These are phyloP conservation scores for Acinonyx jubatus DNA, from an alignment of 2,113 vertebrate species.

Conservation along the genomic window DNA sequence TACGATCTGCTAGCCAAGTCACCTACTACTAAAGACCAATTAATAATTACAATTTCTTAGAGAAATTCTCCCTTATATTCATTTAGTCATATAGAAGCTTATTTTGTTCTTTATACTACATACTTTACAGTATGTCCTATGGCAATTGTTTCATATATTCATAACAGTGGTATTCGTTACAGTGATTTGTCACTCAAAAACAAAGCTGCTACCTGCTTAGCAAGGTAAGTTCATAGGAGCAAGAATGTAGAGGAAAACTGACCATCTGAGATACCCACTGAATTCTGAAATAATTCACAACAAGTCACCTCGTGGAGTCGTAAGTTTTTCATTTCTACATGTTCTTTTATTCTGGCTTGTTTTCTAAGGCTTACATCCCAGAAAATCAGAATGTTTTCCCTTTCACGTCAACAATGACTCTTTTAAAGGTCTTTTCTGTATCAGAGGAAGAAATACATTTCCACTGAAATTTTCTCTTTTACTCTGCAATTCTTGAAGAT, in stretches of 20 bases:
- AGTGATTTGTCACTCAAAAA: constrained; percentile 14
- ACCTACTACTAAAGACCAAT: background rate
- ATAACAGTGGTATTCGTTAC: background rate
- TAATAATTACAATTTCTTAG: background rate
- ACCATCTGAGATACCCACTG: background rate
- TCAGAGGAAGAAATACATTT: constrained; percentile 51
- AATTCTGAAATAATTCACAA: constrained; percentile 30
- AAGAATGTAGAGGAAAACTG: background rate
- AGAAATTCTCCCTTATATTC: constrained; percentile 22
- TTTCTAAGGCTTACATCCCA: constrained; percentile 62
- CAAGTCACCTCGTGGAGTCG: constrained; percentile 22
- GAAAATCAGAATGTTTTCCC: constrained; percentile 62
- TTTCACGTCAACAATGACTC: constrained; percentile 64
- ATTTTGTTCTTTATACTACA: background rate
- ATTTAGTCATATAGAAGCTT: background rate
- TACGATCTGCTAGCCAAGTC: background rate
- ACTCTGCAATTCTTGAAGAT: constrained; percentile 61
- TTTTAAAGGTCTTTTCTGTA: constrained; percentile 62
- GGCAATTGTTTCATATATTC: background rate
- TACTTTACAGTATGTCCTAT: background rate
- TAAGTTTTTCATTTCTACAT: constrained; percentile 58
- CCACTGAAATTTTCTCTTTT: constrained; percentile 61
- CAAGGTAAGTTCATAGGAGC: background rate
- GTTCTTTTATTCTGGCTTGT: constrained; percentile 59
- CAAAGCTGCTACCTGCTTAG: background rate